A percentile compares a stretch with the other conserved stretches of the same genome.
Evolutionary conservation across 1,140 invertebrate genomes (phyloP).

Genomic region (Amyelois transitella): DNA sequence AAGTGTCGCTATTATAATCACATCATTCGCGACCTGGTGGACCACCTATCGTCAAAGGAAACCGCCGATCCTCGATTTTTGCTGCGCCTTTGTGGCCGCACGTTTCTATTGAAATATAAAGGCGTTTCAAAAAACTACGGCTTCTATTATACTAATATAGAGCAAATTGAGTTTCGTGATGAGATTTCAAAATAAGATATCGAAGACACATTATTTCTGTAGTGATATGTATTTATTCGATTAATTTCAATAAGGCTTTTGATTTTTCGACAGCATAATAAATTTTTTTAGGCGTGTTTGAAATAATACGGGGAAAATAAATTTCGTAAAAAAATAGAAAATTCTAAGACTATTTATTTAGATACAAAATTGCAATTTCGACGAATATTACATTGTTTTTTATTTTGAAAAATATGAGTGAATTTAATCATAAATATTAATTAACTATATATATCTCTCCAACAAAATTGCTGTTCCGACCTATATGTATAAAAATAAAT

Average conservation of each 20-base stretch:
- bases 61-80: conserved; percentile 62
- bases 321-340: too few relatives aligned
- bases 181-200: background rate
- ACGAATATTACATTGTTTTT: too few relatives aligned
- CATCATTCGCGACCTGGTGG: conserved; percentile 44
- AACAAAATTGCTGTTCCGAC: background rate
- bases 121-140: conserved; percentile 1
- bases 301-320: too few relatives aligned
- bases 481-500: conserved; percentile 40
- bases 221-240: too few relatives aligned
- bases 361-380: too few relatives aligned
- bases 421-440: background rate
- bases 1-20: conserved; percentile 71
- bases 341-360: too few relatives aligned
- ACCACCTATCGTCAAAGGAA: conserved; percentile 69
- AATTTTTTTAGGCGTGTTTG: too few relatives aligned
- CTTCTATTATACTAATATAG: conserved; percentile 2
- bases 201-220: background rate
- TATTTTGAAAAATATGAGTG: too few relatives aligned
- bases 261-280: too few relatives aligned
- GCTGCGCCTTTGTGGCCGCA: conserved; percentile 51
- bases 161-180: background rate
- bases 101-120: conserved; percentile 41
- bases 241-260: too few relatives aligned
- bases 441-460: too few relatives aligned